Evolutionary conservation across 2,113 vertebrate species (phyloP).

Genomic region (Saccopteryx leptura): DNA sequence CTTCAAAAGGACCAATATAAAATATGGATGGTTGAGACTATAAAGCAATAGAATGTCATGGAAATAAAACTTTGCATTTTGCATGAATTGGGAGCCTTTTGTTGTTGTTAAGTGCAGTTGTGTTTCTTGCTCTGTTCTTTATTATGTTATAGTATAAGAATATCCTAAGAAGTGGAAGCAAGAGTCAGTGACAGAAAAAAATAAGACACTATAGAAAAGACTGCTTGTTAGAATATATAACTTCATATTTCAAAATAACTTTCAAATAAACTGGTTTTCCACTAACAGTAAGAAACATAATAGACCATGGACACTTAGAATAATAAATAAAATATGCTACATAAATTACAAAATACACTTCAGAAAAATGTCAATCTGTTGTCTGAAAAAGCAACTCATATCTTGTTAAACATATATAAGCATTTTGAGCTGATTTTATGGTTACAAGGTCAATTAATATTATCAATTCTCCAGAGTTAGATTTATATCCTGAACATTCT

Average conservation of each 20-base stretch:
- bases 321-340: background rate
- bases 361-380: background rate
- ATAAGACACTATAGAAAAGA: background rate
- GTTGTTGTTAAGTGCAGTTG: background rate
- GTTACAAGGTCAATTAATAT: background rate
- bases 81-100: background rate
- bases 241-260: background rate
- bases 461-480: background rate
- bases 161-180: background rate
- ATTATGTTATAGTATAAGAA: background rate
- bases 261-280: background rate
- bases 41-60: background rate
- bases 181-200: background rate
- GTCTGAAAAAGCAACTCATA: background rate
- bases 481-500: background rate
- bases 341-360: background rate
- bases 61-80: background rate
- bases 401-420: background rate
- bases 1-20: background rate
- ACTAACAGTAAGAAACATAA: background rate
- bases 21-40: background rate
- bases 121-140: background rate
- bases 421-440: background rate
- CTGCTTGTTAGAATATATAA: background rate
- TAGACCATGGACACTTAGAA: background rate